Evolutionary conservation across 2,888 invertebrate species (phyloP).

Genomic region (Macrophya annulata): DNA sequence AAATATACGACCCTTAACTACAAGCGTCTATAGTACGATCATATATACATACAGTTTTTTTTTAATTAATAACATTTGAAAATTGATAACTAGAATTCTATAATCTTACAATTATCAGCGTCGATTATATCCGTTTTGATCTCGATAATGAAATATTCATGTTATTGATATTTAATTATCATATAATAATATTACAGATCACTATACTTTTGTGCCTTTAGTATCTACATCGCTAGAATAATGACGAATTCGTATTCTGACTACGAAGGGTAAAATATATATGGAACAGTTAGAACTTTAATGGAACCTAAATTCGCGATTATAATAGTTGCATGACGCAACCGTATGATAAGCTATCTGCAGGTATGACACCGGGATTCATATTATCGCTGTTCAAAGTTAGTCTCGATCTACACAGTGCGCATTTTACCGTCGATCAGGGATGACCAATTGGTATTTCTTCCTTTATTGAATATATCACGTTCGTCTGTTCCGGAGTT

Average conservation of each 20-base stretch:
- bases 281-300: neutral
- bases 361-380: slow-evolving; percentile 55
- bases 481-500: neutral
- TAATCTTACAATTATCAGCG: neutral
- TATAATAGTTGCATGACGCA: slow-evolving; percentile 59
- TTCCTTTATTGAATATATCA: neutral
- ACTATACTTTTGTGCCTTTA: neutral
- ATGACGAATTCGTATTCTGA: neutral
- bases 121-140: neutral
- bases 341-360: slow-evolving; percentile 72
- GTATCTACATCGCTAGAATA: neutral
- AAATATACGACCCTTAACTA: neutral
- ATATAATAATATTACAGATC: neutral
- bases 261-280: neutral
- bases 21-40: too few relatives aligned
- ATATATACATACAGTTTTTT: too few relatives aligned
- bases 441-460: slow-evolving; percentile 2
- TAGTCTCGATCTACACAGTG: slow-evolving; percentile 33
- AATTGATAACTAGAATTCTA: neutral
- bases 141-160: neutral
- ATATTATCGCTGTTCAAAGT: slow-evolving; percentile 52
- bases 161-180: neutral
- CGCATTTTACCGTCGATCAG: slow-evolving; percentile 40
- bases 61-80: neutral
- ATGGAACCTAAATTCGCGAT: slow-evolving; percentile 45